Evolutionary conservation across 1,140 invertebrate species (phyloP).

Genomic region (Popillia japonica): DNA sequence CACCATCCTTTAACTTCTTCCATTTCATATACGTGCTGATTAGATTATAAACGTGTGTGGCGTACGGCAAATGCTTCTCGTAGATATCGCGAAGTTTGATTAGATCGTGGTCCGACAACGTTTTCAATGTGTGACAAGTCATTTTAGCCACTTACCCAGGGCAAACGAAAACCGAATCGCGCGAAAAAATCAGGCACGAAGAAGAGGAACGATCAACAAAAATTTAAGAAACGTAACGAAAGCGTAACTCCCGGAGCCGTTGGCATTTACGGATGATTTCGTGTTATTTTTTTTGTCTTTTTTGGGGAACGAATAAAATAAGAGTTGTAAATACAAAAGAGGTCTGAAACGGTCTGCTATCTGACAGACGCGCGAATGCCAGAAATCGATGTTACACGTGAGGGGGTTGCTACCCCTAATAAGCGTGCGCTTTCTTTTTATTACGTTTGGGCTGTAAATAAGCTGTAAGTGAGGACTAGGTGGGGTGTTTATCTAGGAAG

Average conservation of each 20-base stretch:
- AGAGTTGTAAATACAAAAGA: neutral
- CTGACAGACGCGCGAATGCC: neutral
- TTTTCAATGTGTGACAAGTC: neutral
- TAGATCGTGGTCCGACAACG: conserved; percentile 4
- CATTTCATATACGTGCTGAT: conserved; percentile 31
- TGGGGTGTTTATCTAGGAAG: no score
- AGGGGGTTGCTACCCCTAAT: neutral
- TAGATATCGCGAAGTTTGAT: conserved; percentile 21
- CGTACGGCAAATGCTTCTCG: conserved; percentile 23
- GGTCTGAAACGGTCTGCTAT: neutral
- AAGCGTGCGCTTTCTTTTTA: neutral
- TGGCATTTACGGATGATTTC: neutral
- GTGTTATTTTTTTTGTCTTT: no score
- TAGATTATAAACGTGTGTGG: conserved; percentile 12
- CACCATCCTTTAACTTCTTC: conserved; percentile 15
- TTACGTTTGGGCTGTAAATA: neutral
- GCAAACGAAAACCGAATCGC: neutral
- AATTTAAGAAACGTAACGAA: neutral
- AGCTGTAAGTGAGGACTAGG: no score
- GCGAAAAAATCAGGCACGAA: neutral
- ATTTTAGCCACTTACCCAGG: neutral
- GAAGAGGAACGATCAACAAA: neutral
- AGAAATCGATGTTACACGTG: neutral
- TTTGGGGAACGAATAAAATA: no score
- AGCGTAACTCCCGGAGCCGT: neutral